phyloP scores from a whole-genome alignment of 2,888 invertebrate species.

The Aphidius colemani region DNA sequence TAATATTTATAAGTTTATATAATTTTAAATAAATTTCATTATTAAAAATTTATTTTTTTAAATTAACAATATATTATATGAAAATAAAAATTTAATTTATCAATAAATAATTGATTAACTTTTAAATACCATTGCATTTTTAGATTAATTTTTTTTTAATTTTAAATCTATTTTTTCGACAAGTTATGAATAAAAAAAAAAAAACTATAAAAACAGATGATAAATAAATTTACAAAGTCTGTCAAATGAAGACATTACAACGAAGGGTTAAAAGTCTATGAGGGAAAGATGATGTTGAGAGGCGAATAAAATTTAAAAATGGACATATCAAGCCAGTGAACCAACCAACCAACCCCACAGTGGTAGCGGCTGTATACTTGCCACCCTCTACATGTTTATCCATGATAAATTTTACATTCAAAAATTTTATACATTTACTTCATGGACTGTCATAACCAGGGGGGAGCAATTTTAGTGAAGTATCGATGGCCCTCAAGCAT shows the following conservation, averaged over 20 bases:
- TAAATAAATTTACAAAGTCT: not conserved
- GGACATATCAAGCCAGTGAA: conserved; percentile 14
- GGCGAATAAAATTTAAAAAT: no score
- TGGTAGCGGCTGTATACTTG: conserved; percentile 43
- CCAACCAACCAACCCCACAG: conserved; percentile 39
- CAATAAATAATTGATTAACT: no score
- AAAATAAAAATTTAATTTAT: no score
- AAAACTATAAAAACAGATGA: not conserved
- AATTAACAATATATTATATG: no score
- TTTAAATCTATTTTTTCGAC: no score
- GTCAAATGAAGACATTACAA: conserved; percentile 24
- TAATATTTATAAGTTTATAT: no score
- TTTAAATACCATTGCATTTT: no score
- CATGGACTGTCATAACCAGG: not conserved
- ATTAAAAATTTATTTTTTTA: no score
- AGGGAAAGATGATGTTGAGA: conserved; percentile 23
- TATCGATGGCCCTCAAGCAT: conserved; percentile 50
- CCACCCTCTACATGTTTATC: conserved; percentile 40
- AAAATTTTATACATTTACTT: conserved; percentile 15
- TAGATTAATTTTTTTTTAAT: not conserved
- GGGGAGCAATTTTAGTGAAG: conserved; percentile 18
- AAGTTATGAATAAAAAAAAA: not conserved
- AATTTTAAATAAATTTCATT: no score
- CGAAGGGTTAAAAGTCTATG: conserved; percentile 24
- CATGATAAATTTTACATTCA: conserved; percentile 30